Base-by-base conservation (phyloP, 2,113 vertebrate species). In the Prinia subflava region DNA sequence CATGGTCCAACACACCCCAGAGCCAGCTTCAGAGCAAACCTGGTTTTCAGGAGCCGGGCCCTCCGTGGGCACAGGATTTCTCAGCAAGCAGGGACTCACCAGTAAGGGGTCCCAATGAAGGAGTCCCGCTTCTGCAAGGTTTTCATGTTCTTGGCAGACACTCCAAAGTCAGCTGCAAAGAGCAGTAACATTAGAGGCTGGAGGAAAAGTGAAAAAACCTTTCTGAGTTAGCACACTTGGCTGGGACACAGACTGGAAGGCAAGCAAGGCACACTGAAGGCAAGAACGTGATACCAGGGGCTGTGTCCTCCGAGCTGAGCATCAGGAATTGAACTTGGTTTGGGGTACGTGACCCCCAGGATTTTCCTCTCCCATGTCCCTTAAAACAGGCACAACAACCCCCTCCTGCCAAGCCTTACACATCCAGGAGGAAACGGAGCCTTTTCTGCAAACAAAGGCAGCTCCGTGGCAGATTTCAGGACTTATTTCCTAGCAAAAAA, bases 21-120 rank as follows among this genome's bases (percentile, higher is more conserved):
- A n/a, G 11, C 46, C 49, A 1, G 0, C 13, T 39, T 7, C 15
- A 44, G 67, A 46, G 75, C 46, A 22, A 41, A 55, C 1, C 42
- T 60, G 64, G 14, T 71, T 50, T 44, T 37, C 39, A 22, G 57
- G 11, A 25, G 39, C 0, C 4, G 50, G 42, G 44, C 25, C 41
- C 65, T 71, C 27, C 11, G 7, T 0, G 13, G 62, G 9, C 46
- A 7, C 1, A 1, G 44, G 56, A n/a, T 19, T 67, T 33, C 60
- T 67, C 37, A 67, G 56, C 76, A 57, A 83, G 77, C 25, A 16
- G 71, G 33, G 28, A 97, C 99, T 98, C 95, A 99, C 99, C 99
- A 99, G 97, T 99, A 99, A 11, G 99, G 99, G 5, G 99, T 99
- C 50, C 99, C 99, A 35, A 99, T 99, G 96, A 99, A 99, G 85